Conservation (phyloP, 2,797 vertebrate species). For the Crotalus adamanteus region DNA sequence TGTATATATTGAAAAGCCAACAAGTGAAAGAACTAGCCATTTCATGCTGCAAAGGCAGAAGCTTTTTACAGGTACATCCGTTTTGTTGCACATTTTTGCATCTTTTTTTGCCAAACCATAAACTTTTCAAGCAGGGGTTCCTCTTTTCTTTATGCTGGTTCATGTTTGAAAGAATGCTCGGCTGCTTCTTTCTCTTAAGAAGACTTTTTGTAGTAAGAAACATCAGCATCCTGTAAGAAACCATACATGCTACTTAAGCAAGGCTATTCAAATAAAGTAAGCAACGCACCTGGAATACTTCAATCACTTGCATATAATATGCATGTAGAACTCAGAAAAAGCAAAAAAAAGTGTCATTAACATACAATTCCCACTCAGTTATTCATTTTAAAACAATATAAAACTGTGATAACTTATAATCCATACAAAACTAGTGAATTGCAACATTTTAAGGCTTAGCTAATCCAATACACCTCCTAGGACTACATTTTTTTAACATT, state of each 20-base stretch:
- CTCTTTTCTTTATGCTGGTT: not conserved
- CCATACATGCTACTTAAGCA: conserved; percentile 31
- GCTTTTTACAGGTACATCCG: not conserved
- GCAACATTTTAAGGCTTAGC: not conserved
- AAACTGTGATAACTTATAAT: not conserved
- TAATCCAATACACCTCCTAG: not conserved
- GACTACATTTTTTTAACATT: not conserved
- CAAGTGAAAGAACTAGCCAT: not conserved
- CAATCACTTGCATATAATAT: not conserved
- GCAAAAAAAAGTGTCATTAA: not conserved
- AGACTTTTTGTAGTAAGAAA: conserved; percentile 78
- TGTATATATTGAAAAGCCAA: not conserved
- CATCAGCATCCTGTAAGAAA: conserved; percentile 83
- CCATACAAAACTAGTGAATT: not conserved
- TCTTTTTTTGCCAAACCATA: not conserved
- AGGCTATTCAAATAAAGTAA: conserved; percentile 4
- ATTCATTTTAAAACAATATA: not conserved
- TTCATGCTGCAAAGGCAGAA: not conserved
- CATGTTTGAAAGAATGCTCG: not conserved
- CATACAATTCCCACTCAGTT: not conserved
- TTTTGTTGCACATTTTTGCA: not conserved
- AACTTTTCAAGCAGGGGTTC: not conserved
- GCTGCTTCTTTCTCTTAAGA: conserved; percentile 6
- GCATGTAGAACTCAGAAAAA: too few relatives aligned
- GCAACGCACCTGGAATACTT: not conserved